A percentile compares a stretch with the other conserved stretches of the same genome.
Evolutionary conservation across 2,797 vertebrate species (phyloP).

Genomic region (Florisuga fusca): DNA sequence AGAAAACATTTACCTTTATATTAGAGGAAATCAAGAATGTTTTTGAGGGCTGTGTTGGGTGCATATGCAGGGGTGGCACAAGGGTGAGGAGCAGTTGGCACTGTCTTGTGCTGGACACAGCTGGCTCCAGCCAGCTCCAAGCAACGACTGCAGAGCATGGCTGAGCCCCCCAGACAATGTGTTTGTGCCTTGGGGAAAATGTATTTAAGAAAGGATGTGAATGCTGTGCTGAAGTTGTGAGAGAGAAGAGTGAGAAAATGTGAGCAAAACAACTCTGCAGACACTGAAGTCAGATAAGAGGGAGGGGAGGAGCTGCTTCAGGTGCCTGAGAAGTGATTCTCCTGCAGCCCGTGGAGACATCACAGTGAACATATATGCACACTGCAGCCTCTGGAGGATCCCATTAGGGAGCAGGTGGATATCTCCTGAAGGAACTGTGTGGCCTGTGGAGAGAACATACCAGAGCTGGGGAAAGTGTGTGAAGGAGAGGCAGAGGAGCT

Average conservation of each 20-base stretch:
- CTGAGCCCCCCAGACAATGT: accelerated
- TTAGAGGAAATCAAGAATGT: neutral
- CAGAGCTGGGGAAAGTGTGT: neutral
- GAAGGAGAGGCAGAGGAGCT: neutral
- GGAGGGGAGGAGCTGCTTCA: neutral
- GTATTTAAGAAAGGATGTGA: neutral
- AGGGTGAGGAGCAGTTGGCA: accelerated
- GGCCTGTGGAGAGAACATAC: accelerated
- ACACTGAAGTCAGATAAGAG: neutral
- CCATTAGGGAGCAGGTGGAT: neutral
- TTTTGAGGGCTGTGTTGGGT: neutral
- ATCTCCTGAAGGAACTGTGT: neutral
- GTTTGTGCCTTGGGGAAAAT: accelerated
- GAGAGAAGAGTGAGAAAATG: neutral
- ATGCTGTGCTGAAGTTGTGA: neutral
- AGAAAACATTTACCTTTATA: neutral
- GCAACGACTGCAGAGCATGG: accelerated
- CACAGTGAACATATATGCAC: neutral
- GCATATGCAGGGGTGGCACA: accelerated
- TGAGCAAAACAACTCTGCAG: neutral
- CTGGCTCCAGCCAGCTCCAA: accelerated
- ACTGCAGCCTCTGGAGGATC: neutral
- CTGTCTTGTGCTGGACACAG: accelerated
- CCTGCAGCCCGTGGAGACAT: accelerated
- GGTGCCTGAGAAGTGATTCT: accelerated